These are phyloP conservation scores for Melanophora roralis DNA, from an alignment of 2,888 invertebrate species.

Conservation along the genomic window DNA sequence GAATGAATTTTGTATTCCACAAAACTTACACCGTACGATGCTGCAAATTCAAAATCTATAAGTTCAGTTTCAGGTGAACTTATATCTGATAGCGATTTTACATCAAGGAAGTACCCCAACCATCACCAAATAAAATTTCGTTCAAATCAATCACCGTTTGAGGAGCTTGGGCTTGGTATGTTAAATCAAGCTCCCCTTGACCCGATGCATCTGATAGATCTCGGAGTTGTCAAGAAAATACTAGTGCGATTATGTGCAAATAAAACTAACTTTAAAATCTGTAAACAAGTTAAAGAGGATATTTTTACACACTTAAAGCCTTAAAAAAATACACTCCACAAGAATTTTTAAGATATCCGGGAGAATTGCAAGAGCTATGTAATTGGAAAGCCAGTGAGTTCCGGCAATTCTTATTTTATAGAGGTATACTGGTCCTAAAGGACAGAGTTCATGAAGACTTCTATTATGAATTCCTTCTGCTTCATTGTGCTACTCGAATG, in stretches of 20 bases:
- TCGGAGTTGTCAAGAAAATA: too few species aligned
- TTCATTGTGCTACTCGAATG: slow-evolving; percentile 20
- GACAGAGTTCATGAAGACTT: slow-evolving; percentile 12
- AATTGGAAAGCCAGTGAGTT: slow-evolving; percentile 43
- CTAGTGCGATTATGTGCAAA: not conserved
- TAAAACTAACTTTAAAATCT: slow-evolving; percentile 14
- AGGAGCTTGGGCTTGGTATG: too few species aligned
- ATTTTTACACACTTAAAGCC: not conserved
- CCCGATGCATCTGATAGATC: too few species aligned
- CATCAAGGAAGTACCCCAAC: too few species aligned
- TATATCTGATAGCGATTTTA: too few species aligned
- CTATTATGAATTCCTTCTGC: too few species aligned
- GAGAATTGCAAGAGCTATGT: slow-evolving; percentile 21
- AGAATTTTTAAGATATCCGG: slow-evolving; percentile 23
- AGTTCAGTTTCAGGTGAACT: too few species aligned
- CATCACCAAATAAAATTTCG: too few species aligned
- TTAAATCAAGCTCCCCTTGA: too few species aligned
- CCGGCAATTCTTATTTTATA: slow-evolving; percentile 28
- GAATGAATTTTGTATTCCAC: slow-evolving; percentile 1
- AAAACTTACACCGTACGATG: not conserved
- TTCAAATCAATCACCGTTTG: too few species aligned
- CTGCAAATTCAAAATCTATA: not conserved
- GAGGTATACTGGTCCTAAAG: slow-evolving; percentile 20
- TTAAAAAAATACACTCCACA: slow-evolving; percentile 17
- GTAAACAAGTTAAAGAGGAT: slow-evolving; percentile 1